Evolutionary conservation across 2,888 invertebrate species (phyloP), one percentile per base, ranked within the genome.

Genomic region (Tachina grossa): DNA sequence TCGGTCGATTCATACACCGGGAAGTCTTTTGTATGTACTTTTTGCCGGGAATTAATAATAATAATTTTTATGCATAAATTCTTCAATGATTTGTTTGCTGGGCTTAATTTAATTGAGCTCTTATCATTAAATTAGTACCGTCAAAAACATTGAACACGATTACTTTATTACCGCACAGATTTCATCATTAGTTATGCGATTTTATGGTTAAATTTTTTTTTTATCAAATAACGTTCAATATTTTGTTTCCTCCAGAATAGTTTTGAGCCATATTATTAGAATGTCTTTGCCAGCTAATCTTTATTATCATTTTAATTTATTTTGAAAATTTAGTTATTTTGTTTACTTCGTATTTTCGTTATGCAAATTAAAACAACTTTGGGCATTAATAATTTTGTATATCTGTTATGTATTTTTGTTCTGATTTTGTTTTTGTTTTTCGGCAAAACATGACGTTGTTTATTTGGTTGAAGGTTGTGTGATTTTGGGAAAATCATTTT

Each of bases 401-500:
- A 53, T 43, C 14, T 51, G 22, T 75, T 61, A 22, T 22, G 22
- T 22, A 39, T 68, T 39, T 75, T 61, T 45, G n/a, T 66, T 77
- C 43, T 13, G 10, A 49, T 66, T 47, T 22, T 51, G 59, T 61
- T 68, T 61, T 31, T n/a, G 6, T 57, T 57, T 69, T 63, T 61
- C 11, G 10, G 14, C 41, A 77, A 68, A 81, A 69, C 76, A 74
- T 53, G 76, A 76, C 57, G 65, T 53, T 74, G 74, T 69, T 68
- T 45, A 65, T 51, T 11, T 19, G 66, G 47, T 61, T 66, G 65
- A 69, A 82, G 71, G 71, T 65, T 72, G 49, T 82, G 66, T 63
- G 49, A 55, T 74, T 63, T 75, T 75, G 51, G 65, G 65, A 79
- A 84, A 84, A 65, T 71, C 14, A 63, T 66, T 66, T 66, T 49